These are phyloP conservation scores for Octopus sinensis DNA, from an alignment of 1,140 invertebrate species.

Conservation along the genomic window DNA sequence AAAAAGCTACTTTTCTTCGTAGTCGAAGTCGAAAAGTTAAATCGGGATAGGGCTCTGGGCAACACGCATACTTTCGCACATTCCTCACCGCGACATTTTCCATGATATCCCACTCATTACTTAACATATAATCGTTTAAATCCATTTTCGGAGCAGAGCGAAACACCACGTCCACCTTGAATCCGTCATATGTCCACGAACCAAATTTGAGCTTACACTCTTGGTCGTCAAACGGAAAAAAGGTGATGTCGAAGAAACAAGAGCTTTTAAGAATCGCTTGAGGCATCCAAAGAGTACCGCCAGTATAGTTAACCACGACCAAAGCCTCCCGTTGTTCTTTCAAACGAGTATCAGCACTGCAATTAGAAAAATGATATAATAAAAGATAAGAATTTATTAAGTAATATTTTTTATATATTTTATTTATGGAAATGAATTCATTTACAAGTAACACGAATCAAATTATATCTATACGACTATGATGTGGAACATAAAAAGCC, in stretches of 20 bases:
- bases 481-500: too few species aligned
- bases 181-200: slow-evolving; percentile 94
- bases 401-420: background rate
- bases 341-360: slow-evolving; percentile 58
- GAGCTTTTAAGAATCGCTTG: slow-evolving; percentile 67
- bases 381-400: background rate
- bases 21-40: slow-evolving; percentile 49
- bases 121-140: slow-evolving; percentile 46
- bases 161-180: slow-evolving; percentile 70
- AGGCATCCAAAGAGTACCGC: slow-evolving; percentile 69
- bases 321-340: slow-evolving; percentile 54
- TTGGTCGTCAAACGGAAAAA: slow-evolving; percentile 48
- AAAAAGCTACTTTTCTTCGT: slow-evolving; percentile 50
- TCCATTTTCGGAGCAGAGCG: slow-evolving; percentile 19
- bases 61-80: slow-evolving; percentile 49
- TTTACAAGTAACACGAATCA: too few species aligned
- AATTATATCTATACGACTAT: too few species aligned
- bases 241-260: slow-evolving; percentile 67
- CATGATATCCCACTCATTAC: slow-evolving; percentile 54
- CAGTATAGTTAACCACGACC: slow-evolving; percentile 58
- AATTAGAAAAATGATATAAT: background rate
- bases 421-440: too few species aligned
- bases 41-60: slow-evolving; percentile 50
- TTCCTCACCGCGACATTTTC: slow-evolving; percentile 37
- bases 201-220: slow-evolving; percentile 74